Percentiles rank a stretch among this genome's conserved stretches.
phyloP scores from a whole-genome alignment of 2,888 invertebrate genomes.

The Campoletis raptor region DNA sequence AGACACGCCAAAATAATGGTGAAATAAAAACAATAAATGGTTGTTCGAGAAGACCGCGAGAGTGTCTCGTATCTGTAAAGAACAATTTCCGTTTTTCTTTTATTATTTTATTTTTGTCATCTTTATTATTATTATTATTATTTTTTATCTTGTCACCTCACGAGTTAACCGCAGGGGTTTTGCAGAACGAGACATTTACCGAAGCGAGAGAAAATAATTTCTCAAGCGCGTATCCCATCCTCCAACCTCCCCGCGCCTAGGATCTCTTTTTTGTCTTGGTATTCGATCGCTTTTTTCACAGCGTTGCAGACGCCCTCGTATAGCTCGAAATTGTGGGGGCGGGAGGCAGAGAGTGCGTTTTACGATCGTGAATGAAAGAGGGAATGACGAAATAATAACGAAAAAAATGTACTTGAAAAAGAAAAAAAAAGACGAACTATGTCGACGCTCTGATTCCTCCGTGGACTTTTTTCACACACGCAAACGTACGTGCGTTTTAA shows the following conservation, averaged over 20 bases:
- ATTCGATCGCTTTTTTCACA: conserved; percentile 46
- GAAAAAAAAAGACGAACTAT: neutral
- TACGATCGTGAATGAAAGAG: conserved; percentile 30
- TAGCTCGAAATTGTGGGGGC: conserved; percentile 31
- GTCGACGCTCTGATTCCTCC: conserved; percentile 31
- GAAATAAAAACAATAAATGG: conserved; percentile 39
- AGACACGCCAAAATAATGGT: conserved; percentile 16
- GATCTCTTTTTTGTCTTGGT: conserved; percentile 10
- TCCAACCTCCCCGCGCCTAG: neutral
- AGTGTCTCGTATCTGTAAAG: conserved; percentile 34
- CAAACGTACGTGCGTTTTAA: no score
- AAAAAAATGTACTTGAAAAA: neutral
- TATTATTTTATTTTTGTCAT: neutral
- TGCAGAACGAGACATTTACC: conserved; percentile 48
- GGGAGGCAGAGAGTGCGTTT: conserved; percentile 16
- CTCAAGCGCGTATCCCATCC: conserved; percentile 26
- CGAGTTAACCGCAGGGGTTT: conserved; percentile 38
- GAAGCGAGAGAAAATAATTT: conserved; percentile 51
- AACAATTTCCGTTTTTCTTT: conserved; percentile 2
- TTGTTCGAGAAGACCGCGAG: conserved; percentile 28
- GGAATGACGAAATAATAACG: conserved; percentile 33
- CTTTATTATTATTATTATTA: neutral
- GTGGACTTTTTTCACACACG: conserved; percentile 55
- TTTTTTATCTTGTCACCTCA: conserved; percentile 9
- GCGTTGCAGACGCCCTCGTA: conserved; percentile 44